Evolutionary conservation across 2,888 invertebrate genomes (phyloP), one percentile per base, ranked within the genome.

Genomic region (Spodoptera littoralis): DNA sequence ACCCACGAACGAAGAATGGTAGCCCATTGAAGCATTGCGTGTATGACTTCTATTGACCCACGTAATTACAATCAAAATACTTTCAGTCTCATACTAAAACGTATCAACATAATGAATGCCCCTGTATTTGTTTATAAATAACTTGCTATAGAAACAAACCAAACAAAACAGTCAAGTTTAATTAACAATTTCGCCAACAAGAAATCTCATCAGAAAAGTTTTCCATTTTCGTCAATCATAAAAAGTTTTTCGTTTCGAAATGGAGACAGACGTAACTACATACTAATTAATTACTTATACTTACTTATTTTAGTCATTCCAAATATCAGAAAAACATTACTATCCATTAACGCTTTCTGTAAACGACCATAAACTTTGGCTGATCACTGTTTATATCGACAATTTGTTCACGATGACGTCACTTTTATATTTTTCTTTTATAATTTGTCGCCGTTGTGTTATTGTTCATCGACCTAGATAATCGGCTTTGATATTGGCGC

Each of bases 231-330:
- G 53, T 58, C 54, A 63, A 73, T 70, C 54, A 68, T 57, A 50
- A 61, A 52, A 69, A 66, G 43, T 65, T 69, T 60, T 43, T 48
- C 49, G 55, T 27, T 57, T 46, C 55, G 24, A 48, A 54, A 55
- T 55, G 22, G 36, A 58, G 45, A 56, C 50, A 58, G 45, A 56
- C 48, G 1, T 47, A 44, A 62, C 46, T 45, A 46, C n/a, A 36
- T 44, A 61, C 46, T 46, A 73, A 71, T 70, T 59, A 71, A 65
- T 42, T 57, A 68, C 27, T 41, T 11, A 62, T 70, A 91, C 93
- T 92, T 87, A 93, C 93, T 91, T 90, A 86, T 85, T 86, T 89
- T 77, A 87, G 85, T 87, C 93, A 93, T 93, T 92, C 92, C 93
- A 91, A 90, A 86, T 86, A 83, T 89, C 88, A 88, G 80, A 82